These are phyloP conservation scores for Dasypogon diadema DNA, from an alignment of 2,888 invertebrate genomes.

Conservation along the genomic window DNA sequence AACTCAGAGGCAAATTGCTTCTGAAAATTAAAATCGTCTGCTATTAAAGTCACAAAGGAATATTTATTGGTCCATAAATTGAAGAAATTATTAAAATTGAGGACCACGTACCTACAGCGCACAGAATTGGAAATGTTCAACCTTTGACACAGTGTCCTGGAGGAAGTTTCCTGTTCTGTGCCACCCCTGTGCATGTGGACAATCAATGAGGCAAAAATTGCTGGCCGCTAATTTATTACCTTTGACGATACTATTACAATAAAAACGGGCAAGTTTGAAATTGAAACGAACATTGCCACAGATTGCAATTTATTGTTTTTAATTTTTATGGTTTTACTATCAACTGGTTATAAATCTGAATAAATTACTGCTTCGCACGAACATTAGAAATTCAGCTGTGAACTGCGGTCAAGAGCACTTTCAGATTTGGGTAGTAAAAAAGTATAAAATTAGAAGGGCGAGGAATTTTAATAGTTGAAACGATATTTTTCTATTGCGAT, in stretches of 20 bases:
- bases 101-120: slow-evolving; percentile 6
- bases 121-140: slow-evolving; percentile 4
- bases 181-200: background rate
- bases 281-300: slow-evolving; percentile 4
- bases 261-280: slow-evolving; percentile 18
- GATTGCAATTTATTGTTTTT: slow-evolving; percentile 10
- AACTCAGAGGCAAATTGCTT: slow-evolving; percentile 19
- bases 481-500: too few relatives aligned
- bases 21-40: slow-evolving; percentile 26
- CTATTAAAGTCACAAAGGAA: slow-evolving; percentile 16
- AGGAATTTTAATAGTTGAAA: too few relatives aligned
- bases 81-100: slow-evolving; percentile 33
- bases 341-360: background rate
- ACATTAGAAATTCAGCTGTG: background rate
- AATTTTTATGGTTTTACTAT: background rate
- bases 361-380: background rate
- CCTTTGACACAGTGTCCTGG: background rate
- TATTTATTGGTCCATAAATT: slow-evolving; percentile 34
- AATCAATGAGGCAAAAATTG: slow-evolving; percentile 28
- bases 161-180: slow-evolving; percentile 1
- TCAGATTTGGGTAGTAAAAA: too few relatives aligned
- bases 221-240: slow-evolving; percentile 21
- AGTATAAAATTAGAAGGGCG: too few relatives aligned
- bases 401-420: too few relatives aligned
- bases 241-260: background rate